Conservation (phyloP, 2,113 vertebrate genomes). For the Cynopterus brachyotis region DNA sequence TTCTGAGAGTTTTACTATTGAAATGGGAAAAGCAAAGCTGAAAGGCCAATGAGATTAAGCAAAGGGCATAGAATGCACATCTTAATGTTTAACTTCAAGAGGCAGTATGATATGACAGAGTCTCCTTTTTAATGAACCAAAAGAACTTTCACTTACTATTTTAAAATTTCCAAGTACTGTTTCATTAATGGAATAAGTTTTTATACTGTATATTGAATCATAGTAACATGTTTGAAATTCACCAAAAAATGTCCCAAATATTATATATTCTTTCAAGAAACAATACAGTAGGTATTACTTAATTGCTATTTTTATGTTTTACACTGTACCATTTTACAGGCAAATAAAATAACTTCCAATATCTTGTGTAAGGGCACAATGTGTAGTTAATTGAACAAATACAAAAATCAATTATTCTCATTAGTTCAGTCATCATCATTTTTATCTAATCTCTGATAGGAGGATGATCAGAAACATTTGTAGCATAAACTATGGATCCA, state of each 20-base stretch:
- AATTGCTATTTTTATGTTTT: background rate
- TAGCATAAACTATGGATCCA: background rate
- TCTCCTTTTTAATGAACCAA: background rate
- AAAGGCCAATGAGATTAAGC: background rate
- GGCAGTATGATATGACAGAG: fast-evolving
- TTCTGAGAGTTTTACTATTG: background rate
- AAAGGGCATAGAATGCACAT: background rate
- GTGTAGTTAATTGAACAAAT: background rate
- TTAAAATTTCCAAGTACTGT: background rate
- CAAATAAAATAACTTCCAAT: background rate
- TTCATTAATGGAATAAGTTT: background rate
- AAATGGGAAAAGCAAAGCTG: background rate
- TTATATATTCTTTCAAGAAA: background rate
- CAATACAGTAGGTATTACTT: background rate
- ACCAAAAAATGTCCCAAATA: background rate
- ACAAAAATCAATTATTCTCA: background rate
- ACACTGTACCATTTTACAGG: background rate
- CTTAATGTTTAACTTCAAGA: background rate
- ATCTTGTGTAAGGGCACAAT: background rate
- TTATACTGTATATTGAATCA: background rate
- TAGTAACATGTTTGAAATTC: background rate
- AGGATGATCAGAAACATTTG: background rate
- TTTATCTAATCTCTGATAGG: background rate
- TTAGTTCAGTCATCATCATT: background rate
- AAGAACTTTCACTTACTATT: background rate